Evolutionary conservation across 1,140 invertebrate species (phyloP).

Genomic region (Asbolus verrucosus): DNA sequence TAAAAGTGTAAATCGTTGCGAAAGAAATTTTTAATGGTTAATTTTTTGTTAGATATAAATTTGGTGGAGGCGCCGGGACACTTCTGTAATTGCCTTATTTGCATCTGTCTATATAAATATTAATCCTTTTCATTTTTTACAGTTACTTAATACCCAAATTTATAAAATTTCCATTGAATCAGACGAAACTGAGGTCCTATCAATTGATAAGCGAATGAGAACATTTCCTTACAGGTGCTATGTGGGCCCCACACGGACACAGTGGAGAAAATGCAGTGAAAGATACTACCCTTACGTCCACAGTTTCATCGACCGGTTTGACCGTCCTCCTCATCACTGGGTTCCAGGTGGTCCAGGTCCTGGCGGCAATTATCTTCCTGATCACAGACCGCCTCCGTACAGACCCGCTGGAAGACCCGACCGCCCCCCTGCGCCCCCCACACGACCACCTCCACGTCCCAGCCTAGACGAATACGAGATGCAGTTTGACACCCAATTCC

Average conservation of each 20-base stretch:
- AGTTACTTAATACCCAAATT: no score
- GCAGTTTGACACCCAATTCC: conserved; percentile 60
- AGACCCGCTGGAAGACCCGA: conserved; percentile 56
- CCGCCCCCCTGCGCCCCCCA: conserved; percentile 57
- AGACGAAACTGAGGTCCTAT: no score
- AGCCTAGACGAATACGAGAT: conserved; percentile 64
- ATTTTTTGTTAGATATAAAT: no score
- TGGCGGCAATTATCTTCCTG: conserved; percentile 20
- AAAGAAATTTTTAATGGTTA: no score
- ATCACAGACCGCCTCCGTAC: conserved; percentile 25
- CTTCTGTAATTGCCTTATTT: no score
- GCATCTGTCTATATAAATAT: no score
- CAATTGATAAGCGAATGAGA: no score
- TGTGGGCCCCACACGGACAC: conserved; percentile 77
- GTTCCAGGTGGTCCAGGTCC: no score
- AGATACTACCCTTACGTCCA: conserved; percentile 76
- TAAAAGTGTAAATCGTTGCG: no score
- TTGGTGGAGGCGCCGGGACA: no score
- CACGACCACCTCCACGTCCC: conserved; percentile 57
- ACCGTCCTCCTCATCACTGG: conserved; percentile 39
- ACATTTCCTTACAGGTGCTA: conserved; percentile 78
- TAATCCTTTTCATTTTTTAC: no score
- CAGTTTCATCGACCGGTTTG: conserved; percentile 52
- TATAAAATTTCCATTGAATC: no score
- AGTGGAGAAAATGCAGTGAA: conserved; percentile 87